phyloP scores from a whole-genome alignment of 30 jellyfish, hydroid and myxozoan genomes.

The Hydractinia symbiolongicarpus region DNA sequence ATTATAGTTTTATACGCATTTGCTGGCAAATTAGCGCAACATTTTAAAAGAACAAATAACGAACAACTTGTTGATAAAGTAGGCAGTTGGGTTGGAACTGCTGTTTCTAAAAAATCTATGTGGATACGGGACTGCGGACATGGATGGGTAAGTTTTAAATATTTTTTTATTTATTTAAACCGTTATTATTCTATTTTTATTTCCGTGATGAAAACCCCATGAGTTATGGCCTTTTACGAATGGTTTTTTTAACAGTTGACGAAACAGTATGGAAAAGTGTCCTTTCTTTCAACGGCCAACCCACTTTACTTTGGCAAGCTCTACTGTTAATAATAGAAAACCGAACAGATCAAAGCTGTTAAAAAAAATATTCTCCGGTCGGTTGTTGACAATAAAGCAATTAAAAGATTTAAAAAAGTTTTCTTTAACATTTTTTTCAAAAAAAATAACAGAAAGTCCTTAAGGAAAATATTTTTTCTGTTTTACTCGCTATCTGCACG shows the following conservation, averaged over 20 bases:
- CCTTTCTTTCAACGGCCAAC: too few relatives aligned
- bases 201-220: neutral
- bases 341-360: too few relatives aligned
- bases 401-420: too few relatives aligned
- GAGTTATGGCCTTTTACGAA: neutral
- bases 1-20: conserved; percentile 83
- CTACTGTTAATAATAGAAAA: too few relatives aligned
- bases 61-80: conserved; percentile 77
- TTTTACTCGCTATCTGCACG: too few relatives aligned
- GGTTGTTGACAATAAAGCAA: too few relatives aligned
- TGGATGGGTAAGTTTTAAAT: conserved; percentile 83
- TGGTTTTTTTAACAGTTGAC: neutral
- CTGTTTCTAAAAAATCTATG: conserved; percentile 58
- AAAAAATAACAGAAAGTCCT: too few relatives aligned
- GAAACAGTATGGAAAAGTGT: neutral
- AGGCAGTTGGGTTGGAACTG: conserved; percentile 71
- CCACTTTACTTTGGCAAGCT: too few relatives aligned
- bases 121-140: conserved; percentile 91
- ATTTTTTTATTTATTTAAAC: neutral
- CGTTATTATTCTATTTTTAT: neutral
- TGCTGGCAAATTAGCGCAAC: conserved; percentile 89
- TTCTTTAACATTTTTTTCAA: too few relatives aligned
- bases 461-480: too few relatives aligned
- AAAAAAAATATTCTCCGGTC: too few relatives aligned
- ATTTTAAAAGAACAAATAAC: conserved; percentile 54